Percentiles rank a stretch among this genome's conserved stretches.
These are phyloP conservation scores for Leptinotarsa juncta DNA, from an alignment of 2,888 invertebrate species.

Conservation along the genomic window DNA sequence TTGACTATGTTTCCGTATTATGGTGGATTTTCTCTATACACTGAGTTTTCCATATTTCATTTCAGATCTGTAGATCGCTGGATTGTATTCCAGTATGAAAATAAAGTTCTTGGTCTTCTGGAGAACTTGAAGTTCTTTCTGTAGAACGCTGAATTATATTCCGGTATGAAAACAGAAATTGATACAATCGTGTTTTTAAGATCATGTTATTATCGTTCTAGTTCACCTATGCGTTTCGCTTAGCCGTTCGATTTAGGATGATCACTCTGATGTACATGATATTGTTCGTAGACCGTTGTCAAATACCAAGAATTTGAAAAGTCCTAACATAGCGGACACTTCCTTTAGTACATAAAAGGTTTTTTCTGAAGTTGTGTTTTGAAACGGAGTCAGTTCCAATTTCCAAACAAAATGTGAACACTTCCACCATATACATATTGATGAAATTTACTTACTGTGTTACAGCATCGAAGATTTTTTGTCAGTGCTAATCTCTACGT, in stretches of 20 bases:
- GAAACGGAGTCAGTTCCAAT: conserved; percentile 37
- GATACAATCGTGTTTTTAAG: not conserved
- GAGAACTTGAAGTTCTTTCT: conserved; percentile 24
- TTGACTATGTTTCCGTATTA: not conserved
- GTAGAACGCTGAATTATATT: conserved; percentile 35
- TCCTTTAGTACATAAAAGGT: conserved; percentile 38
- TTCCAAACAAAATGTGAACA: too few relatives aligned
- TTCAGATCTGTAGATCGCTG: not conserved
- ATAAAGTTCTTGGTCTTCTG: conserved; percentile 21
- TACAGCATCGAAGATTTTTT: too few relatives aligned
- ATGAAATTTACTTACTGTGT: too few relatives aligned
- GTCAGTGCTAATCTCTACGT: too few relatives aligned
- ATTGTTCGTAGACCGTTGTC: conserved; percentile 50
- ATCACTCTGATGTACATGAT: conserved; percentile 34
- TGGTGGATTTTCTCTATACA: not conserved
- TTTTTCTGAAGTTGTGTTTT: conserved; percentile 37
- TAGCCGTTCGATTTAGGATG: conserved; percentile 41
- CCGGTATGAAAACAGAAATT: conserved; percentile 34
- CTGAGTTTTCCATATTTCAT: not conserved
- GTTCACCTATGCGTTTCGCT: conserved; percentile 38
- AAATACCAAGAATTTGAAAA: conserved; percentile 50
- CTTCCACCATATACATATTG: too few relatives aligned
- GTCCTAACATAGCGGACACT: conserved; percentile 47
- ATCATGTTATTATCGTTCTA: not conserved
- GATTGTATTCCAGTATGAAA: not conserved